These are phyloP conservation scores for Potorous gilbertii DNA, from an alignment of 2,797 vertebrate genomes.

Conservation along the genomic window DNA sequence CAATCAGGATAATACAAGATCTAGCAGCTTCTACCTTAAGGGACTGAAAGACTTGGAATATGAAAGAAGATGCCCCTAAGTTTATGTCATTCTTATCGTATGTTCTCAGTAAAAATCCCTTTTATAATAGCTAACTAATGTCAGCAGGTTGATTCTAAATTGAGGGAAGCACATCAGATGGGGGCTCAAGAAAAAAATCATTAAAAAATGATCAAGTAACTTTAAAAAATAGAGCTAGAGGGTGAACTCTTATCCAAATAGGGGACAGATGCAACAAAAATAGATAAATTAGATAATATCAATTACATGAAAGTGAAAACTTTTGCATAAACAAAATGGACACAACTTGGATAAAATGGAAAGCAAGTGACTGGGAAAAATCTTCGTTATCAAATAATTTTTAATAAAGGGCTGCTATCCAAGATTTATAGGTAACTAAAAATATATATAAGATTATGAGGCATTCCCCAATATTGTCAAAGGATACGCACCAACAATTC, in stretches of 20 bases:
- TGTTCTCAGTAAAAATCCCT: neutral
- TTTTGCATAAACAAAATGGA: neutral
- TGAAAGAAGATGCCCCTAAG: neutral
- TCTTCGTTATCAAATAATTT: neutral
- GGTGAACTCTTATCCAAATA: neutral
- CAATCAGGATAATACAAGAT: too few relatives aligned
- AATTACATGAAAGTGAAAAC: neutral
- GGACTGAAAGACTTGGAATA: too few relatives aligned
- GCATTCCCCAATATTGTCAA: neutral
- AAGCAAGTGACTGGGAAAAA: neutral
- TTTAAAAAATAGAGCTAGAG: neutral
- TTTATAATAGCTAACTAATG: neutral
- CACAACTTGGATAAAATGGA: neutral
- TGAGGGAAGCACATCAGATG: neutral
- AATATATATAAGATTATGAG: neutral
- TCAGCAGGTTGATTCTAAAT: neutral
- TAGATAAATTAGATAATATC: neutral
- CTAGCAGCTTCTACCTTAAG: too few relatives aligned
- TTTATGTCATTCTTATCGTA: neutral
- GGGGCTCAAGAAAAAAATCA: neutral
- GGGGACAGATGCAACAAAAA: neutral
- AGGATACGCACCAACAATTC: neutral
- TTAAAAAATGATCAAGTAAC: neutral
- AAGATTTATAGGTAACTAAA: neutral
- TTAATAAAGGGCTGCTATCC: neutral